A percentile compares a stretch with the other conserved stretches of the same genome.
Conservation (phyloP, 2,888 invertebrate genomes). For the Tachystola acroxantha region DNA sequence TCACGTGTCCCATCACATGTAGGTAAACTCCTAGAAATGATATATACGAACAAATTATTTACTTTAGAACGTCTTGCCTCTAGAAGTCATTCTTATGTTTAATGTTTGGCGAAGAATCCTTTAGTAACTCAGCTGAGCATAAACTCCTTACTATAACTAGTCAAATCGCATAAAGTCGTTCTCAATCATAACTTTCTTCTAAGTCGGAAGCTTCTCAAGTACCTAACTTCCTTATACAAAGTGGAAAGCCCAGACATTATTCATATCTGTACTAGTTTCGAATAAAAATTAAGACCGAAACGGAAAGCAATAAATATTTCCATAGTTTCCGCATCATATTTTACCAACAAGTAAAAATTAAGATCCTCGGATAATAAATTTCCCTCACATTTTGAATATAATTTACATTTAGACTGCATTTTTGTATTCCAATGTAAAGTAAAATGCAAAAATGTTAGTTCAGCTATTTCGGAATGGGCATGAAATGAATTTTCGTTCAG, state of each 20-base stretch:
- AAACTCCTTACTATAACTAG: conserved; percentile 29
- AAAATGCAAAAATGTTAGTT: conserved; percentile 1
- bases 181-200: conserved; percentile 49
- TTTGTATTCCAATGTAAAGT: not conserved
- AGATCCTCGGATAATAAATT: conserved; percentile 28
- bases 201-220: no score
- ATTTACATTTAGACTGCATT: conserved; percentile 19
- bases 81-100: no score
- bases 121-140: conserved; percentile 33
- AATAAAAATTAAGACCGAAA: conserved; percentile 41
- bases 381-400: conserved; percentile 27
- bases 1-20: no score
- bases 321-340: conserved; percentile 42
- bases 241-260: conserved; percentile 31
- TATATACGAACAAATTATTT: no score
- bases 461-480: not conserved
- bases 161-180: conserved; percentile 46
- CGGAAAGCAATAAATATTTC: conserved; percentile 50
- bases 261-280: conserved; percentile 33
- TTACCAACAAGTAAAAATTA: conserved; percentile 30
- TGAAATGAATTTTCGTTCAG: no score
- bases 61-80: not conserved
- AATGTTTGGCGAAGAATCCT: conserved; percentile 2
- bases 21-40: no score
- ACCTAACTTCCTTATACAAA: no score